Conservation (phyloP, 2,113 vertebrate genomes). For the Phrynocephalus versicolor region DNA sequence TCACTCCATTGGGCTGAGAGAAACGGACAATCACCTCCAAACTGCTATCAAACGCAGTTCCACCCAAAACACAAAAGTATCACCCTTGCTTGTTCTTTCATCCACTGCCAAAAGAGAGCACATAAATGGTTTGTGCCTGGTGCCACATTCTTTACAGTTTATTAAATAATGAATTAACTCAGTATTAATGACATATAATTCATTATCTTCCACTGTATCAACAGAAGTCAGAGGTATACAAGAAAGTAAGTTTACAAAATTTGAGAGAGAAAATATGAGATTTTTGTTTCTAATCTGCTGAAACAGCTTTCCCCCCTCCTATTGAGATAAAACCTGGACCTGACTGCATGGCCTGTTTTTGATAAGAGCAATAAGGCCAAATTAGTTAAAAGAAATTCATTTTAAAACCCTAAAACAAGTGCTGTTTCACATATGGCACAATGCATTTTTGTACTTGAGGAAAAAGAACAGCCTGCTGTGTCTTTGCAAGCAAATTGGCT, state of each 20-base stretch:
- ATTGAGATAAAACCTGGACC: conserved; percentile 34
- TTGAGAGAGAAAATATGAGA: conserved; percentile 13
- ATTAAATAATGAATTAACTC: too few relatives aligned
- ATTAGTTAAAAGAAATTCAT: conserved; percentile 55
- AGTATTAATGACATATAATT: neutral
- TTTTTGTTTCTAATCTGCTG: neutral
- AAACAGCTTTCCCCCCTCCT: conserved; percentile 29
- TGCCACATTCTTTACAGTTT: too few relatives aligned
- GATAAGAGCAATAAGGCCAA: conserved; percentile 42
- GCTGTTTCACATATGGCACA: conserved; percentile 43
- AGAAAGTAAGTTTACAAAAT: conserved; percentile 17
- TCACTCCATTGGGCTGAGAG: conserved; percentile 50
- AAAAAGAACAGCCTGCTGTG: conserved; percentile 50
- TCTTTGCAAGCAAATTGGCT: conserved; percentile 66
- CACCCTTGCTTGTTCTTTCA: too few relatives aligned
- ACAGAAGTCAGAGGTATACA: neutral
- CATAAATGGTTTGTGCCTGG: too few relatives aligned
- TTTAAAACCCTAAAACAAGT: conserved; percentile 14
- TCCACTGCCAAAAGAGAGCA: too few relatives aligned
- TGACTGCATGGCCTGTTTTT: neutral
- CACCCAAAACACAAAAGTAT: neutral
- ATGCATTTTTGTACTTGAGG: conserved; percentile 44
- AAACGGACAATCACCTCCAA: conserved; percentile 58
- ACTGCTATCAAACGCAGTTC: conserved; percentile 45
- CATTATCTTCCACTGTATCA: neutral